phyloP scores from a whole-genome alignment of 2,113 vertebrate species.

The Calonectris borealis region DNA sequence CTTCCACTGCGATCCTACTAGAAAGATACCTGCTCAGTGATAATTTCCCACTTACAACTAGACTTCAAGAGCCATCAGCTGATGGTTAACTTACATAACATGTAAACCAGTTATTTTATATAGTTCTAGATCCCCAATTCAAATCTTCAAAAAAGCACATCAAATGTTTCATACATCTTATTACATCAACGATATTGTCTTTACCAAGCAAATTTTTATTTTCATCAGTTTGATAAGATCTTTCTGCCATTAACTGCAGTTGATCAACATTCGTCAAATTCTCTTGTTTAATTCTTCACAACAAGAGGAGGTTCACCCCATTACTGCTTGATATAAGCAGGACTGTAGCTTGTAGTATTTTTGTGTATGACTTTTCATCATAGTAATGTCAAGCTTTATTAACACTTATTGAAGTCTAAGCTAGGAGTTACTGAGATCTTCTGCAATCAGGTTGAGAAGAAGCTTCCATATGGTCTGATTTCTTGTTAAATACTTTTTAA shows the following conservation, averaged over 20 bases:
- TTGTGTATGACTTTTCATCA: background rate
- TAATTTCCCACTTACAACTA: background rate
- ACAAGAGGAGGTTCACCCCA: background rate
- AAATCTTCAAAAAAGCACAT: background rate
- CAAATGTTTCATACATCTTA: background rate
- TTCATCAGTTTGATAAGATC: background rate
- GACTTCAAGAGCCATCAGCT: background rate
- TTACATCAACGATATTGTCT: background rate
- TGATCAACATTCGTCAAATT: background rate
- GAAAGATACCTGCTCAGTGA: background rate
- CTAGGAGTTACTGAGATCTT: background rate
- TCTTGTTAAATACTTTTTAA: background rate
- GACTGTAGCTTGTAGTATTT: background rate
- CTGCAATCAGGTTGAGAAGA: background rate
- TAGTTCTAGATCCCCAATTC: background rate
- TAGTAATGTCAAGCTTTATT: background rate
- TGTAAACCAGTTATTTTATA: background rate
- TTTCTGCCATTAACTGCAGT: background rate
- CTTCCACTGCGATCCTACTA: background rate
- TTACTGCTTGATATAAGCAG: background rate
- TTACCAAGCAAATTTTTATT: background rate
- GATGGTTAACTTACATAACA: background rate
- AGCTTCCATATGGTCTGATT: background rate
- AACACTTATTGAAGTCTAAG: background rate
- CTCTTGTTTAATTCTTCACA: background rate